phyloP scores from a whole-genome alignment of 2,797 vertebrate genomes.

The Agapornis canus region DNA sequence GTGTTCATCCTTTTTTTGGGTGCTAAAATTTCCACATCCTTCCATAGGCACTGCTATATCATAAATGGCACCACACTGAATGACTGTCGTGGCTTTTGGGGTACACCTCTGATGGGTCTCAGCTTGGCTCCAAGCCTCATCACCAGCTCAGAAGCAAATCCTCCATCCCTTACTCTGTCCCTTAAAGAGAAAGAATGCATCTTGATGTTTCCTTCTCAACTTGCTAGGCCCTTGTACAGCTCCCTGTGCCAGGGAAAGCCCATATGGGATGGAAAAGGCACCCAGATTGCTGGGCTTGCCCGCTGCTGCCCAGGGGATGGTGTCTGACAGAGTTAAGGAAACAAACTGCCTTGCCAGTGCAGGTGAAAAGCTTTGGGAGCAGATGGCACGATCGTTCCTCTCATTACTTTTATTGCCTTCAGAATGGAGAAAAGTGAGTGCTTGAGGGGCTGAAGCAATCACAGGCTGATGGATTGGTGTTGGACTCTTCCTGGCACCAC shows the following conservation, averaged over 20 bases:
- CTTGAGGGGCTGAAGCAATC: neutral
- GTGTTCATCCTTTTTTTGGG: neutral
- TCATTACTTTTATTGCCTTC: neutral
- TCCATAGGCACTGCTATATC: neutral
- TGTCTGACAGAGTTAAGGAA: neutral
- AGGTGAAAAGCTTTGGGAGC: neutral
- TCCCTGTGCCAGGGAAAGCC: neutral
- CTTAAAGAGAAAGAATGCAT: neutral
- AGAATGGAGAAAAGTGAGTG: neutral
- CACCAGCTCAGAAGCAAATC: neutral
- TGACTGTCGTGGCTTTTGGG: neutral
- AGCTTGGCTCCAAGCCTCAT: neutral
- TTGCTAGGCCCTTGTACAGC: neutral
- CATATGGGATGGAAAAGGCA: neutral
- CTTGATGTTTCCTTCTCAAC: neutral
- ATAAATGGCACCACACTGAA: neutral
- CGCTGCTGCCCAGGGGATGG: neutral
- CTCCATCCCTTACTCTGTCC: neutral
- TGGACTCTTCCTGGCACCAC: neutral
- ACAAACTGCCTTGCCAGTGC: neutral
- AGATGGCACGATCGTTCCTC: slow-evolving; percentile 5
- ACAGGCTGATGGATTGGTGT: accelerated
- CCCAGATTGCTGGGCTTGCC: neutral
- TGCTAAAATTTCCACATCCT: neutral
- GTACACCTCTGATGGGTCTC: neutral